Base-by-base conservation (phyloP, 2,113 vertebrate genomes). In the Cardinalis cardinalis region DNA sequence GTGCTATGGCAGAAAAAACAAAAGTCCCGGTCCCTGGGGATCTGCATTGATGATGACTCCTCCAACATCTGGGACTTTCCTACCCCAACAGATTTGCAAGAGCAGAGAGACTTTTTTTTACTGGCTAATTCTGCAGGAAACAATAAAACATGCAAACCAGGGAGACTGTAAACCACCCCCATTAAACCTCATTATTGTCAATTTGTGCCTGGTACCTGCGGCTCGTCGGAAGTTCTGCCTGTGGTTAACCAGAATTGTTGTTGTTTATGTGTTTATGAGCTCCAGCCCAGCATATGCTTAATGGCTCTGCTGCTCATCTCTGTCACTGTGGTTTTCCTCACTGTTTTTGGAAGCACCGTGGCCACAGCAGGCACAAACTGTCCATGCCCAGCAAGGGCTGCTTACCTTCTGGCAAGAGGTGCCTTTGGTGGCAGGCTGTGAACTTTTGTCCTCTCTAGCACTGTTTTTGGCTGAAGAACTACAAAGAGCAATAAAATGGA, bases 151-250 rank as follows among this genome's bases (percentile, higher is more conserved):
- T 49, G 56, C 64, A 89, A 92, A 92, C 36, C 76, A 65, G 84
- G 3, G 17, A 89, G 91, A 55, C 90, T 89, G 87, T 87, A 94
- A 95, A 90, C 59, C 64, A 83, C 83, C 17, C 51, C 51, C 70
- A 90, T 95, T 93, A 95, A 93, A 82, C 23, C 68, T 71, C 78
- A 80, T 91, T 91, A 85, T 76, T 92, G 87, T 86, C 89, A 83
- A 71, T 92, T 93, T 93, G 92, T 80, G 92, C 87, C 84, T 58
- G 16, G 43, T 87, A 79, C 94, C 90, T 93, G 95, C 6, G 0
- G 92, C 90, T 90, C 3, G 12, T 16, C 6, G 16, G 5, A 88
- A 63, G 93, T 73, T 52, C 81, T 87, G 66, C 89, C 93, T 87
- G 84, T 90, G 91, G 87, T 92, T 93, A 90, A 63, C 75, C 55